Evolutionary conservation across 2,797 vertebrate species (phyloP).

Genomic region (Cephalopachus bancanus): DNA sequence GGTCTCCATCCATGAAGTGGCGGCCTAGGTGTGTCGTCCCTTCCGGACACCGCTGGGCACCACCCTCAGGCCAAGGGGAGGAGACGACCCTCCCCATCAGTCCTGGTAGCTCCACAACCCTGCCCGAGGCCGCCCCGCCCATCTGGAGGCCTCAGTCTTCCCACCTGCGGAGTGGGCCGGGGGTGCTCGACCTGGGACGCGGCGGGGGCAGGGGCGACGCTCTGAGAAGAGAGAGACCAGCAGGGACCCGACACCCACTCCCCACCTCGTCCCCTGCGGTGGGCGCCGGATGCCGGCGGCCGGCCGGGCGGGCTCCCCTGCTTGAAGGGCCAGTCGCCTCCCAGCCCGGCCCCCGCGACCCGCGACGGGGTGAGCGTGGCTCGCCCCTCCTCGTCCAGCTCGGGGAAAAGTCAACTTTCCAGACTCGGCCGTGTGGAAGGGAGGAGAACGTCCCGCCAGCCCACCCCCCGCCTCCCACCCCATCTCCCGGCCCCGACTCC

Average conservation of each 20-base stretch:
- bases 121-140: neutral
- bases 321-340: slow-evolving; percentile 50
- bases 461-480: neutral
- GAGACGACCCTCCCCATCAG: neutral
- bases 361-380: too few relatives aligned
- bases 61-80: neutral
- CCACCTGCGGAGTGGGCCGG: neutral
- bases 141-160: neutral
- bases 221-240: neutral
- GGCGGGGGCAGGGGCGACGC: neutral
- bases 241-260: slow-evolving; percentile 35
- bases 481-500: neutral
- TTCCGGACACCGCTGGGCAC: neutral
- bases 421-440: neutral
- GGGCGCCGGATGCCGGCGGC: slow-evolving; percentile 69
- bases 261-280: slow-evolving; percentile 46
- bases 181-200: neutral
- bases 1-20: neutral
- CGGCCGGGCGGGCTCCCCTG: slow-evolving; percentile 1
- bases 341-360: neutral
- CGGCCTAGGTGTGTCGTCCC: neutral
- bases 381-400: neutral
- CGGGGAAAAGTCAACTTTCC: slow-evolving; percentile 43
- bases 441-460: neutral
- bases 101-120: neutral